These are phyloP conservation scores for Heliconius ismenius DNA, from an alignment of 2,888 invertebrate species.

Conservation along the genomic window DNA sequence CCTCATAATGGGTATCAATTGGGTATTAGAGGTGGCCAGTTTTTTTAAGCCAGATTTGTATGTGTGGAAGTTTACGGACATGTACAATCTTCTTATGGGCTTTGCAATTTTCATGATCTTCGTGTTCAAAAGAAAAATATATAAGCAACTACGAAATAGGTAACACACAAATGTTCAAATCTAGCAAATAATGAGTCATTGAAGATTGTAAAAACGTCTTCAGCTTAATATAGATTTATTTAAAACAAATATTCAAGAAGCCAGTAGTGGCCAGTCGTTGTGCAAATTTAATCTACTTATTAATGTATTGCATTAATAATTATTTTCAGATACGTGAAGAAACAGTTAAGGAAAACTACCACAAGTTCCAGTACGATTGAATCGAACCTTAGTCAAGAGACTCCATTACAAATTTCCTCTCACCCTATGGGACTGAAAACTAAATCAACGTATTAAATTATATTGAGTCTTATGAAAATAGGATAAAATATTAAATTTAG, in stretches of 20 bases:
- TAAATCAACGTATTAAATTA: not conserved
- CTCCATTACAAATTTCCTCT: slow-evolving; percentile 34
- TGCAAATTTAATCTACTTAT: too few species aligned
- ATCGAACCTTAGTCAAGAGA: slow-evolving; percentile 37
- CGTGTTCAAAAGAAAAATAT: slow-evolving; percentile 66
- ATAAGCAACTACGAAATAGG: slow-evolving; percentile 57
- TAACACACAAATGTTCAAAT: slow-evolving; percentile 45
- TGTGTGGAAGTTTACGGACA: slow-evolving; percentile 61
- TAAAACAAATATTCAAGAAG: too few species aligned
- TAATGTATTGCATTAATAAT: too few species aligned
- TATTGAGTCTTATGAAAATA: not conserved
- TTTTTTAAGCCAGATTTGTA: slow-evolving; percentile 53
- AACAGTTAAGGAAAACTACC: slow-evolving; percentile 17
- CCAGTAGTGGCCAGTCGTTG: too few species aligned
- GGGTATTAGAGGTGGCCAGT: slow-evolving; percentile 69
- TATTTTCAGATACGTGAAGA: slow-evolving; percentile 19
- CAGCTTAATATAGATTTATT: not conserved
- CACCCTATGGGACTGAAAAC: slow-evolving; percentile 33
- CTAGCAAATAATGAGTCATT: not conserved
- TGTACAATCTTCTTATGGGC: slow-evolving; percentile 68
- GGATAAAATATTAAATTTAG: not conserved
- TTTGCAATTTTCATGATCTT: slow-evolving; percentile 69
- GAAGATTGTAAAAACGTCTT: not conserved
- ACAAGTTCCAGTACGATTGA: slow-evolving; percentile 37
- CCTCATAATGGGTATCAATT: slow-evolving; percentile 72